A percentile compares a stretch with the other conserved stretches of the same genome.
Conservation (phyloP, 1,140 invertebrate genomes). For the Nilaparvata lugens region DNA sequence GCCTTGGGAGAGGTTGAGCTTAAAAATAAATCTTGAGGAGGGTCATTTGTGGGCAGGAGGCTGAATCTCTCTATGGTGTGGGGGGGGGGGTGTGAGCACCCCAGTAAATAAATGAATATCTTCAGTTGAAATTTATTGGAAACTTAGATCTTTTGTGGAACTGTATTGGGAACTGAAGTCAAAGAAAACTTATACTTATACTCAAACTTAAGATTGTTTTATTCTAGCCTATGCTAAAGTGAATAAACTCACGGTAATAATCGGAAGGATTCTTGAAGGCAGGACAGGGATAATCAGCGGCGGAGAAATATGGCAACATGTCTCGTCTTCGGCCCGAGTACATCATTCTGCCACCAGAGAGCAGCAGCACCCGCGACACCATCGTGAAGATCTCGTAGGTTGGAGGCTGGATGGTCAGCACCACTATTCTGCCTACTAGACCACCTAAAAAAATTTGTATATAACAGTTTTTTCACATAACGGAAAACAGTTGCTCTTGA, state of each 20-base stretch:
- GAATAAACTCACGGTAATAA: constrained; percentile 89
- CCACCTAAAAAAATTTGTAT: constrained; percentile 24
- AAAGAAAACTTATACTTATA: too few species aligned
- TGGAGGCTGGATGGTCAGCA: constrained; percentile 87
- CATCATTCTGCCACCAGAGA: constrained; percentile 83
- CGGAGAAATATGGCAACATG: constrained; percentile 87
- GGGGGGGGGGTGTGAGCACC: too few species aligned
- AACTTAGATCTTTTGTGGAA: too few species aligned
- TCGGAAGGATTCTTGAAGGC: constrained; percentile 94
- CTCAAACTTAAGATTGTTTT: too few species aligned
- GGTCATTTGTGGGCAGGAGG: too few species aligned
- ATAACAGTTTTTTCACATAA: constrained; percentile 6
- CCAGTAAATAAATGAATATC: too few species aligned
- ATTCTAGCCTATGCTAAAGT: too few species aligned
- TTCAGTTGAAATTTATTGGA: too few species aligned
- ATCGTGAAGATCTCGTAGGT: constrained; percentile 94
- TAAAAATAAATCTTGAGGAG: too few species aligned
- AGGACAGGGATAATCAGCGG: constrained; percentile 90
- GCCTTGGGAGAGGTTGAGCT: too few species aligned
- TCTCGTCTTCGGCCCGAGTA: constrained; percentile 81
- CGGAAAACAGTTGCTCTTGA: background rate
- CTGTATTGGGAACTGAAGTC: too few species aligned
- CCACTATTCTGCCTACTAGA: constrained; percentile 55
- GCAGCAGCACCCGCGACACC: constrained; percentile 74
- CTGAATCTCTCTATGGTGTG: too few species aligned